Percentiles rank a stretch among this genome's conserved stretches.
phyloP scores from a whole-genome alignment of 1,140 invertebrate genomes.

The Penaeus vannamei region DNA sequence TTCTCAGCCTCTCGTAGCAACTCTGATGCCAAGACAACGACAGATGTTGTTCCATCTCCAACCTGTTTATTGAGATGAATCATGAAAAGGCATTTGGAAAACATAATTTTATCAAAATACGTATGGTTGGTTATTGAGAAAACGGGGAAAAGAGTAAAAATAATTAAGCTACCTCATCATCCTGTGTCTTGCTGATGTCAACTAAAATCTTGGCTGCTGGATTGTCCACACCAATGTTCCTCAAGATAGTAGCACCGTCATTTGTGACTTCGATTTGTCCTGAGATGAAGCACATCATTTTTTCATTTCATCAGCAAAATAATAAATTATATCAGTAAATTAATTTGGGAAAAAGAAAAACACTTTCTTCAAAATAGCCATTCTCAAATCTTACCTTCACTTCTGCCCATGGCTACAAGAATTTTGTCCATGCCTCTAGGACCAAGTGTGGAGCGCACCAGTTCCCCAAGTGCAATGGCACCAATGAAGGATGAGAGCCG shows the following conservation, averaged over 20 bases:
- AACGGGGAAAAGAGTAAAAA: background rate
- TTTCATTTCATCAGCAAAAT: too few species aligned
- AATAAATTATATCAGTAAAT: background rate
- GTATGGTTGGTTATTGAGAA: too few species aligned
- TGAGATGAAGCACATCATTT: background rate
- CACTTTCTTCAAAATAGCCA: background rate
- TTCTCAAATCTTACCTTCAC: conserved; percentile 76
- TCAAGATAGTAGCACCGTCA: conserved; percentile 98
- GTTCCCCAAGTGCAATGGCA: conserved; percentile 97
- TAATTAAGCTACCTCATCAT: conserved; percentile 89
- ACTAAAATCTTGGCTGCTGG: conserved; percentile 99
- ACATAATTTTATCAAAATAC: background rate
- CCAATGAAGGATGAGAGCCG: conserved; percentile 86
- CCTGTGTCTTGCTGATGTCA: conserved; percentile 98
- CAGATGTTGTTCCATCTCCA: conserved; percentile 99
- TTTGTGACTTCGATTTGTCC: conserved; percentile 93
- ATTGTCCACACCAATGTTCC: conserved; percentile 97
- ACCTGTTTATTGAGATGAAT: conserved; percentile 31
- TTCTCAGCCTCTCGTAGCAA: conserved; percentile 95
- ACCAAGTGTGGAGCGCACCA: conserved; percentile 97
- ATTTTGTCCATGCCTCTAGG: conserved; percentile 99
- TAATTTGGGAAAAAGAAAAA: background rate
- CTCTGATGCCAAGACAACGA: conserved; percentile 97
- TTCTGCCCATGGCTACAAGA: conserved; percentile 86
- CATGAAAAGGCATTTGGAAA: conserved; percentile 1